Base-by-base conservation (phyloP, 2,113 vertebrate genomes). In the Vulpes ferrilata region DNA sequence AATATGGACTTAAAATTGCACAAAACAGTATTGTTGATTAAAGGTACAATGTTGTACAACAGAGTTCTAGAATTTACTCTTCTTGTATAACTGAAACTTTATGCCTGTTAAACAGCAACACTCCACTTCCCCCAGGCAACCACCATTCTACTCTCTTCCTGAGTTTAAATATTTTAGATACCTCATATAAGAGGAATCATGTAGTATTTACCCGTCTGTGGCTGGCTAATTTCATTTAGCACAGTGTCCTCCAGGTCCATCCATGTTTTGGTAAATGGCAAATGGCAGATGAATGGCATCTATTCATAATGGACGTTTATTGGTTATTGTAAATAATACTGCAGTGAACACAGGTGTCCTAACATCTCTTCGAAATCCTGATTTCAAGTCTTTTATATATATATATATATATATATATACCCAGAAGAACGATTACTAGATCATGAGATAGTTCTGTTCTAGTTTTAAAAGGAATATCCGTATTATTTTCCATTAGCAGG, bases 301-400 rank as follows among this genome's bases (percentile, higher is more conserved):
- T 15, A 59, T 67, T 59, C 10, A 19, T 38, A 74, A n/a, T 62
- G 8, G 5, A 17, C 32, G 57, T 59, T 76, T 88, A 35, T 82
- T 76, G 30, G 43, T 32, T 62, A 55, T 53, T 65, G 9, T 57
- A 69, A 76, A 48, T 67, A 60, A 87, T 43, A 17, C 43, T 38
- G 3, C 76, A 92, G 2, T 89, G 64, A 48, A 67, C 10, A 43
- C 57, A 43, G 23, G 3, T n/a, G 23, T 8, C 11, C 9, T 71
- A 62, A 85, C n/a, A 69, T 89, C 27, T 76, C 65, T 94, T 80
- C 23, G 7, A 82, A 27, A 78, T 80, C 19, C 71, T 43, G 7
- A 81, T 92, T 92, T 96, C n/a, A 93, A 51, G 60, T 78, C 35
- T 88, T 95, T 93, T 86, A 51, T 38, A 85, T 90, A 91, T 53